phyloP scores from a whole-genome alignment of 2,797 vertebrate genomes.

The Enteromius argenteus region DNA sequence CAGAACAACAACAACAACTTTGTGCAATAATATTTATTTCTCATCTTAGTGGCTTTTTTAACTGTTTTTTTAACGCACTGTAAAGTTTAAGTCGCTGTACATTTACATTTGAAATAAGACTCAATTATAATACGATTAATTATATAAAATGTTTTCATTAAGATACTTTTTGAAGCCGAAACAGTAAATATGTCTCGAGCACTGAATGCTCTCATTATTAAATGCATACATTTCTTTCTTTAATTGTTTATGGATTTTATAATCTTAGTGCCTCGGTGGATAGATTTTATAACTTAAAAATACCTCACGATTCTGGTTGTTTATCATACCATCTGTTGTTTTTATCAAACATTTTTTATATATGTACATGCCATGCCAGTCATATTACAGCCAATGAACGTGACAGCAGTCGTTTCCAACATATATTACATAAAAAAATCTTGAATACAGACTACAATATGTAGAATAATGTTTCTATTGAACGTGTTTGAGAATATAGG shows the following conservation, averaged over 20 bases:
- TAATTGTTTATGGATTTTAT: background rate
- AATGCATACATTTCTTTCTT: background rate
- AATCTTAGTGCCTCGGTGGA: background rate
- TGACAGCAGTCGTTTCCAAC: background rate
- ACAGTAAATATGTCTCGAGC: background rate
- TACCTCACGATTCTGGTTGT: constrained; percentile 36
- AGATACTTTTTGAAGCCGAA: background rate
- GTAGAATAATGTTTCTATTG: constrained; percentile 34
- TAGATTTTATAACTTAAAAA: background rate
- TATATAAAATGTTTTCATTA: background rate
- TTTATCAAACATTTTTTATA: background rate
- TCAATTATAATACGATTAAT: background rate
- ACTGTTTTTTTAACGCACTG: too few relatives aligned
- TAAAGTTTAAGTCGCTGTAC: background rate
- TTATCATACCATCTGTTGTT: constrained; percentile 50
- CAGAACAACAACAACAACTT: background rate
- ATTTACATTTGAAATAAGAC: background rate
- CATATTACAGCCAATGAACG: background rate
- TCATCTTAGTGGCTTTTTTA: background rate
- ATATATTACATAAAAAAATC: background rate
- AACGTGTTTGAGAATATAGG: constrained; percentile 40
- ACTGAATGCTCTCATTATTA: background rate
- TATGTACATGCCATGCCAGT: background rate
- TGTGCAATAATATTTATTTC: background rate
- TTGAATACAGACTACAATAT: background rate